A percentile compares a stretch with the other conserved stretches of the same genome.
Conservation (phyloP, 2,888 invertebrate genomes). For the Leptopilina myrica region DNA sequence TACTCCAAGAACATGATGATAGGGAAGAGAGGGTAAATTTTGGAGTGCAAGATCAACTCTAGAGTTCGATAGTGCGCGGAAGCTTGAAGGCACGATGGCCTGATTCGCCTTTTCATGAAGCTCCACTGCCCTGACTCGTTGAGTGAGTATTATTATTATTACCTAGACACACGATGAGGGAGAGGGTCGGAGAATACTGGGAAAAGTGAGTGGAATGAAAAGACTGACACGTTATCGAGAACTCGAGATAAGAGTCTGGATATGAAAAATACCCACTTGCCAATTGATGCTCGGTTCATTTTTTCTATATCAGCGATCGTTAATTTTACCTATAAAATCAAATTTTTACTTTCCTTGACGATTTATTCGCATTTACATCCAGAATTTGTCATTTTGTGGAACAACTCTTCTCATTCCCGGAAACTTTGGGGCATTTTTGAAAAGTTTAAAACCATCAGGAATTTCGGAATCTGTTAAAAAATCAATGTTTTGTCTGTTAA, state of each 20-base stretch:
- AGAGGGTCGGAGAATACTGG: not conserved
- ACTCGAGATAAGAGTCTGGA: constrained; percentile 36
- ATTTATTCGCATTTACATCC: no score
- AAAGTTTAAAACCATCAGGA: no score
- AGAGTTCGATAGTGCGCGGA: constrained; percentile 61
- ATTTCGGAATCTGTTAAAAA: no score
- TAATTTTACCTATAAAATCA: not conserved
- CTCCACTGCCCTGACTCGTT: constrained; percentile 74
- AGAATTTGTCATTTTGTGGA: no score
- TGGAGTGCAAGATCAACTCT: constrained; percentile 61
- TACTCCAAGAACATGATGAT: not conserved
- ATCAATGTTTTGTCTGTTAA: no score
- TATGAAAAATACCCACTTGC: constrained; percentile 19
- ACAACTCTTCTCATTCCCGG: no score
- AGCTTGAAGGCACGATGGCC: constrained; percentile 63
- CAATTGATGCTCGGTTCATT: constrained; percentile 2
- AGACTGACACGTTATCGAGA: constrained; percentile 32
- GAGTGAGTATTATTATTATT: constrained; percentile 67
- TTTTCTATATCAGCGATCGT: not conserved
- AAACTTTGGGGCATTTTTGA: no score
- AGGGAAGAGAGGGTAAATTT: constrained; percentile 21
- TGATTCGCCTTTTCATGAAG: constrained; percentile 72
- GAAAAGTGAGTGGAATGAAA: constrained; percentile 8
- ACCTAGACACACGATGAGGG: not conserved
- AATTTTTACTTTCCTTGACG: no score